These are phyloP conservation scores for Papilio gigon DNA, from an alignment of 2,888 invertebrate genomes.

Conservation along the genomic window DNA sequence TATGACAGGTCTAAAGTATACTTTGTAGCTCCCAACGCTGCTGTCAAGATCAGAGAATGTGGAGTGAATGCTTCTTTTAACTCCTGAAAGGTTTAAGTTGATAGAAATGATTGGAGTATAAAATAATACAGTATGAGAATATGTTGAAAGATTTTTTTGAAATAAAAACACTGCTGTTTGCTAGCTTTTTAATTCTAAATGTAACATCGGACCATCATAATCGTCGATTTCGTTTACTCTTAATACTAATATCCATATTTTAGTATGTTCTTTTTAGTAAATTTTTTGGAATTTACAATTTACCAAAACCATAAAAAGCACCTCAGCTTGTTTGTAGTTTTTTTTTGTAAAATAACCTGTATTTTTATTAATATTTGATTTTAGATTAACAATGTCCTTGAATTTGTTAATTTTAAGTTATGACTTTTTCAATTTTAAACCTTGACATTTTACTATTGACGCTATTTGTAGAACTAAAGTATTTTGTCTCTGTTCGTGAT, in stretches of 20 bases:
- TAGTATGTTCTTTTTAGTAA: too few relatives aligned
- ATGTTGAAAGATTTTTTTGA: too few relatives aligned
- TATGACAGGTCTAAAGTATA: conserved; percentile 88
- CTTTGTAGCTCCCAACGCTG: conserved; percentile 90
- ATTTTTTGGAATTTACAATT: too few relatives aligned
- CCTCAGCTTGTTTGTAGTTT: too few relatives aligned
- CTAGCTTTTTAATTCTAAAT: too few relatives aligned
- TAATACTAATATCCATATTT: too few relatives aligned
- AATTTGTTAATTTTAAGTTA: conserved; percentile 4
- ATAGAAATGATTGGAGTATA: too few relatives aligned
- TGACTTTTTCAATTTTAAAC: not conserved
- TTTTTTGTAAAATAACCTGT: not conserved
- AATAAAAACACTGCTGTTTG: too few relatives aligned
- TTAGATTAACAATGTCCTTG: conserved; percentile 10
- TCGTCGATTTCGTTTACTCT: too few relatives aligned
- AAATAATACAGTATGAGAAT: too few relatives aligned
- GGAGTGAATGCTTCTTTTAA: conserved; percentile 86
- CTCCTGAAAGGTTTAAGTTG: conserved; percentile 83
- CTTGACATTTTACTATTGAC: conserved; percentile 6
- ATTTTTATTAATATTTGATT: not conserved
- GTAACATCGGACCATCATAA: too few relatives aligned
- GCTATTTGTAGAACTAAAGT: not conserved
- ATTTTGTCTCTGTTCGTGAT: not conserved
- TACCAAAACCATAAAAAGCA: too few relatives aligned
- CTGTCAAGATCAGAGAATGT: conserved; percentile 86